phyloP scores from a whole-genome alignment of 2,888 invertebrate species.

The Drosophila maculinotata region DNA sequence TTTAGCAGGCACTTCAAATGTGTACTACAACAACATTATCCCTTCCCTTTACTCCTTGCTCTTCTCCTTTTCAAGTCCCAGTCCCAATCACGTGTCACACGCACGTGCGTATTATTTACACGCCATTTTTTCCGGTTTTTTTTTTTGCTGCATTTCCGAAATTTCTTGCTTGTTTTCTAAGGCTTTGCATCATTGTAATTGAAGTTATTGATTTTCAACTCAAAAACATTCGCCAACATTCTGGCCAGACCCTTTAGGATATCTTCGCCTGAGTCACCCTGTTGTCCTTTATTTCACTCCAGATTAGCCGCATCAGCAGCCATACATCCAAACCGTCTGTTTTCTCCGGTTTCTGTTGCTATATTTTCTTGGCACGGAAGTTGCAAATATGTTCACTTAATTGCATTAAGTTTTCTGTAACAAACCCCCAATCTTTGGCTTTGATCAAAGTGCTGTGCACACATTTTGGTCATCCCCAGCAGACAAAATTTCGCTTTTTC shows the following conservation, averaged over 20 bases:
- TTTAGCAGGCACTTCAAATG: slow-evolving; percentile 82
- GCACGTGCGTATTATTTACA: slow-evolving; percentile 83
- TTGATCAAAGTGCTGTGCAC: slow-evolving; percentile 76
- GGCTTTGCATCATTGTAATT: slow-evolving; percentile 55
- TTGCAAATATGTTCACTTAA: slow-evolving; percentile 79
- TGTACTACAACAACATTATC: slow-evolving; percentile 24
- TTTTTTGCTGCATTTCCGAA: slow-evolving; percentile 10
- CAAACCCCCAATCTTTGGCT: slow-evolving; percentile 42
- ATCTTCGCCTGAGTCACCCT: slow-evolving; percentile 34
- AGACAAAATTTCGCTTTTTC: slow-evolving; percentile 13
- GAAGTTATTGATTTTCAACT: slow-evolving; percentile 70
- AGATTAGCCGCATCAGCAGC: slow-evolving; percentile 72
- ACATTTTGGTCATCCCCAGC: slow-evolving; percentile 57
- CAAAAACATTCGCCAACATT: slow-evolving; percentile 17
- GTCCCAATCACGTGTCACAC: slow-evolving; percentile 78
- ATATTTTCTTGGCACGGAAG: slow-evolving; percentile 56
- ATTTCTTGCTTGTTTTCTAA: slow-evolving; percentile 22
- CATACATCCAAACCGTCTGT: slow-evolving; percentile 66
- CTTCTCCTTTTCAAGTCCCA: slow-evolving; percentile 23
- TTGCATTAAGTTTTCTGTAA: slow-evolving; percentile 72
- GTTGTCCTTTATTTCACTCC: slow-evolving; percentile 18
- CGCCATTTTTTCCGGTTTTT: slow-evolving; percentile 57
- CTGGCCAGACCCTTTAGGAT: slow-evolving; percentile 8
- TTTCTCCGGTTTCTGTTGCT: slow-evolving; percentile 23
- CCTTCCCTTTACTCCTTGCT: neutral